Conservation (phyloP, 1,140 invertebrate species). For the Stegodyphus mimosarum region DNA sequence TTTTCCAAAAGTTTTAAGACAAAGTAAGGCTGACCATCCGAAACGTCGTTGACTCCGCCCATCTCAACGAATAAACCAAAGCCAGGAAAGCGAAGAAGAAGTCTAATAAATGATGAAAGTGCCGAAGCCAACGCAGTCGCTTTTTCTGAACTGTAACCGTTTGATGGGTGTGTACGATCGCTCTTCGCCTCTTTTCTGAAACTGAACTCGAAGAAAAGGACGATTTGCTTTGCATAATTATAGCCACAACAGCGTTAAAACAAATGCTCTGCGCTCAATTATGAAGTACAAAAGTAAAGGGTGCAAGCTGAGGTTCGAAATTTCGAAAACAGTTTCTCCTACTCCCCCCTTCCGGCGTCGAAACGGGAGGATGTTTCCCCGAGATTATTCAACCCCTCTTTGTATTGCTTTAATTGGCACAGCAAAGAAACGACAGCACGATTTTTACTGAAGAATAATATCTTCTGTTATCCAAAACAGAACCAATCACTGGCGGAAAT, state of each 20-base stretch:
- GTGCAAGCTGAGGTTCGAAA: slow-evolving; percentile 11
- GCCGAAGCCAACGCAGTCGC: background rate
- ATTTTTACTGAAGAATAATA: no score
- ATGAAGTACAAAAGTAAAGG: slow-evolving; percentile 39
- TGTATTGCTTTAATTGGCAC: slow-evolving; percentile 13
- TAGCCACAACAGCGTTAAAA: slow-evolving; percentile 37
- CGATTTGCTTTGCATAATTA: slow-evolving; percentile 53
- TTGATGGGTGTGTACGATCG: slow-evolving; percentile 3
- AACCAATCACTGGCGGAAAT: no score
- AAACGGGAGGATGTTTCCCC: background rate
- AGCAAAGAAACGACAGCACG: background rate
- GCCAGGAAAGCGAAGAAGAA: slow-evolving; percentile 10
- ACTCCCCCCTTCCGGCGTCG: background rate
- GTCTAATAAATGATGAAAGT: slow-evolving; percentile 47
- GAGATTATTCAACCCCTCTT: slow-evolving; percentile 3
- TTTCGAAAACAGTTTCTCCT: background rate
- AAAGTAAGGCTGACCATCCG: no score
- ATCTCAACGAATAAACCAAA: no score
- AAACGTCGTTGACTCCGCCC: no score
- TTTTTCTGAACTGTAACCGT: slow-evolving; percentile 14
- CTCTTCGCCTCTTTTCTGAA: background rate
- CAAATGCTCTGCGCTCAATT: slow-evolving; percentile 49
- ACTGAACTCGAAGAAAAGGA: slow-evolving; percentile 30
- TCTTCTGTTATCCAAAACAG: no score
- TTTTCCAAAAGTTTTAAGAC: no score